Percentiles rank a stretch among this genome's conserved stretches.
Conservation (phyloP, 2,797 vertebrate species). For the Parambassis ranga region DNA sequence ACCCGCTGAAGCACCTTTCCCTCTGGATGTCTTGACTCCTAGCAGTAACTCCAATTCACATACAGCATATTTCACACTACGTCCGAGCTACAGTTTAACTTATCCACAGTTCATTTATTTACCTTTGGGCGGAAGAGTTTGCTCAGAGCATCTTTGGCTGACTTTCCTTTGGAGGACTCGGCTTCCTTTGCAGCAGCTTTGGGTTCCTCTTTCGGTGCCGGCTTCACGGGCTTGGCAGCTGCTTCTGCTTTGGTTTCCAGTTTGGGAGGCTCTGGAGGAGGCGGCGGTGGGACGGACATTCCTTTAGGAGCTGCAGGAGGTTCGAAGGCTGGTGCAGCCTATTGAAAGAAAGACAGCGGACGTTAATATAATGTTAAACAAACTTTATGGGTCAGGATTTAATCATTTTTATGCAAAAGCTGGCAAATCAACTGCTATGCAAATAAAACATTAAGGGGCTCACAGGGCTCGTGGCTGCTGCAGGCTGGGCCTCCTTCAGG, state of each 20-base stretch:
- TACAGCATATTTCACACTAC: constrained; percentile 35
- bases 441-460: constrained; percentile 52
- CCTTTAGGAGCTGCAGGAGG: constrained; percentile 72
- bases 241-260: constrained; percentile 80
- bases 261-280: constrained; percentile 77
- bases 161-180: constrained; percentile 76
- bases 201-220: constrained; percentile 69
- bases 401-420: no score
- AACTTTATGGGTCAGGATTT: no score
- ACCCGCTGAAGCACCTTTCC: constrained; percentile 38
- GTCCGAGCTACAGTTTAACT: no score
- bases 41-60: constrained; percentile 63
- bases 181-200: constrained; percentile 72
- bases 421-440: no score
- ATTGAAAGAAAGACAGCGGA: neutral
- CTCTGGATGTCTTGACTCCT: constrained; percentile 46
- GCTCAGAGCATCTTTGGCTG: constrained; percentile 79
- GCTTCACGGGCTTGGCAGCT: constrained; percentile 61
- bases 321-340: constrained; percentile 70
- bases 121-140: constrained; percentile 94
- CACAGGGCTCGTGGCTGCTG: constrained; percentile 72
- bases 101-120: constrained; percentile 10
- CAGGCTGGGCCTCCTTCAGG: constrained; percentile 71
- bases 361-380: neutral
- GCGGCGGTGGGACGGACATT: constrained; percentile 76